Base-by-base conservation (phyloP, 2,113 vertebrate genomes). In the Manacus vitellinus region DNA sequence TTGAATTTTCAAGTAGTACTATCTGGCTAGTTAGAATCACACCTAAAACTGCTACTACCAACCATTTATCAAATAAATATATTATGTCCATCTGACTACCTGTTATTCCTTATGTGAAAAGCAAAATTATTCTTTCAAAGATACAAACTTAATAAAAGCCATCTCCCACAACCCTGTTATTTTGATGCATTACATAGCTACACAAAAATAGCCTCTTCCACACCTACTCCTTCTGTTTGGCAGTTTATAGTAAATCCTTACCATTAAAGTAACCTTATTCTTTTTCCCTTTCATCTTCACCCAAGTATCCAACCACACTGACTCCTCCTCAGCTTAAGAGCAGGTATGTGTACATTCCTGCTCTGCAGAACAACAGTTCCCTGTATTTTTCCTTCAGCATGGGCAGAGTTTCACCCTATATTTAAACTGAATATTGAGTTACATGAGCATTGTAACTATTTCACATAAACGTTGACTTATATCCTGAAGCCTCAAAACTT, bases 261-360 rank as follows among this genome's bases (percentile, higher is more conserved):
- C 68, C 65, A 95, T 95, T 86, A 96, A 74, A 91, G 92, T 75
- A 95, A 81, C 65, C 70, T 87, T 89, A 28, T 87, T 95, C 55
- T 88, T 80, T 91, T 75, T 20, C 19, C 25, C 86, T 96, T 97
- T 96, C 89, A 97, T 96, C 94, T 96, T 92, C 89, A 75, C 77
- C 94, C 93, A 95, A 92, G 35, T 78, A 89, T 77, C 76, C 76
- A 96, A 95, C 86, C 87, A 75, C 68, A 59, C 33, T 84, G 91
- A 44, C 89, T 95, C 62, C 77, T 94, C 43, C 84, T 87, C 79
- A 94, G 71, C 83, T 95, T 96, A 88, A 95, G 89, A 96, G 92
- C 79, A 95, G 76, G 93, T 92, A 91, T 84, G 92, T 63, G 76
- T 52, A 84, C 80, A 81, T 94, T 95, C 91, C 91, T 84, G 72